Base-by-base conservation (phyloP, 2,797 vertebrate genomes). In the Arnoldichthys spilopterus region DNA sequence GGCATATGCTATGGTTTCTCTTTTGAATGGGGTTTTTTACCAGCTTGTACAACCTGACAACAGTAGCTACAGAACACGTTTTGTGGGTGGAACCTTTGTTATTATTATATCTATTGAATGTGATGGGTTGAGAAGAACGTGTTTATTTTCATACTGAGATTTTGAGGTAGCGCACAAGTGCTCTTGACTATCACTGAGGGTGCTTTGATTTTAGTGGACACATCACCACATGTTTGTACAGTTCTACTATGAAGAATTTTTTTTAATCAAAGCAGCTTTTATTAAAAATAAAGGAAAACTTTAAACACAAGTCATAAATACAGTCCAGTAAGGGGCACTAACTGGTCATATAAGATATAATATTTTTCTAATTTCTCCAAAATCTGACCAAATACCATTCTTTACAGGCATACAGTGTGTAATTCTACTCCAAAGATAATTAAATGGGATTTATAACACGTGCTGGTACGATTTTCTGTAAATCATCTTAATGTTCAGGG, bases 341-440 rank as follows among this genome's bases (percentile, higher is more conserved):
- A 45, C 32, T 63, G 5, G 4, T 22, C n/a, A 4, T 22, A 11
- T 11, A 11, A 22, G 76, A 3, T 40, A 24, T 20, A n/a, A 53
- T 16, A 3, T 15, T 43, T 56, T 16, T 54, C 28, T 0, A 4
- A 1, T 32, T 62, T 34, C 8, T 43, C 62, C 32, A 40, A 18
- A 66, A 43, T 66, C 37, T 45, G 24, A 75, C 45, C 73, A 75
- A 76, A 68, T 18, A 22, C 30, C 26, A 59, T 20, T 34, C 26
- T 34, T 24, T 64, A 11, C 34, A 56, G 9, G 56, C n/a, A 40
- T 20, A 59, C 61, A 81, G 43, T 4, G 32, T 76, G 75, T 64
- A 62, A 76, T 85, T 58, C 73, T 37, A 76, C 80, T 86, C 86
- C 86, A 90, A 90, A 90, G 84, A 87, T 77, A 82, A 74, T 71